phyloP scores from a whole-genome alignment of 2,113 vertebrate genomes.

The Ptilorrhoa leucosticta region DNA sequence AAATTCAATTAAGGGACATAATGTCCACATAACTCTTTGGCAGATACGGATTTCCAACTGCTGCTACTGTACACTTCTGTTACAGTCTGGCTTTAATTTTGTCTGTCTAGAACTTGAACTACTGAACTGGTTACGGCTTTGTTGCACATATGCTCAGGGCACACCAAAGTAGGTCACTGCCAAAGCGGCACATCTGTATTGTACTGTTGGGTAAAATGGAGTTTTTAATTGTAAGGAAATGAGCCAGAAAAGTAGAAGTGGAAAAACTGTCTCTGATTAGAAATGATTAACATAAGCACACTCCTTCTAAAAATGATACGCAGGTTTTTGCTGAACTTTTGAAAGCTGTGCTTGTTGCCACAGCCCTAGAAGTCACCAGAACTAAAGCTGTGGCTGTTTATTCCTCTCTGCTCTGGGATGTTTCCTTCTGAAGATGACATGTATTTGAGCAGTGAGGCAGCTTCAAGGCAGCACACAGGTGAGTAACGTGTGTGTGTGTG shows the following conservation, averaged over 20 bases:
- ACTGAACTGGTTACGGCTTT: neutral
- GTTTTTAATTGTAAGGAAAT: slow-evolving; percentile 42
- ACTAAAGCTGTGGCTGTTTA: neutral
- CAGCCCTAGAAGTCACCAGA: neutral
- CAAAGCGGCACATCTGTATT: slow-evolving; percentile 21
- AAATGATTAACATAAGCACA: slow-evolving; percentile 15
- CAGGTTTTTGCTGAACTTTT: neutral
- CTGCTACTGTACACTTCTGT: neutral
- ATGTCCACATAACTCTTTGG: neutral
- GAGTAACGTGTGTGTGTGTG: neutral
- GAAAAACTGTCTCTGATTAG: slow-evolving; percentile 21
- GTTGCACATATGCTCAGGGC: neutral
- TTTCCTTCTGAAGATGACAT: neutral
- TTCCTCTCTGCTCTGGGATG: neutral
- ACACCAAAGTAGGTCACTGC: neutral
- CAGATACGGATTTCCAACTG: neutral
- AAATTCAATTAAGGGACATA: neutral
- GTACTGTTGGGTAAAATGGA: neutral
- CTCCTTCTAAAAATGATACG: neutral
- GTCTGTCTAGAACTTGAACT: neutral
- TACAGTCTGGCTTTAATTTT: slow-evolving; percentile 20
- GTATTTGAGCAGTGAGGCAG: neutral
- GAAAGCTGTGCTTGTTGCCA: neutral
- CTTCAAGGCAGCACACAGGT: neutral
- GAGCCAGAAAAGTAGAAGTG: slow-evolving; percentile 18